Evolutionary conservation across 2,888 invertebrate species (phyloP).

Genomic region (Dione vanillae): DNA sequence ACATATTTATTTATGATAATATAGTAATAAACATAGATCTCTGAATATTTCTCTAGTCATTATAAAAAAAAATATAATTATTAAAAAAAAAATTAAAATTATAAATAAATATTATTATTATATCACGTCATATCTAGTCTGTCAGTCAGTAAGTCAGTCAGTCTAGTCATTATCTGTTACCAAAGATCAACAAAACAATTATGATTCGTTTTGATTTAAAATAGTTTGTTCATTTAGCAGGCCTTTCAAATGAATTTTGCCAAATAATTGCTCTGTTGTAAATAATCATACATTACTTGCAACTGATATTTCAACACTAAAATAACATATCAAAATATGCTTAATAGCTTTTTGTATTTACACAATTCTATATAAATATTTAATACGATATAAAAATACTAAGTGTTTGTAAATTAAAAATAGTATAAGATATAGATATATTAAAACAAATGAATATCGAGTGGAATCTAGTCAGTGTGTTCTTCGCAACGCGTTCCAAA

Average conservation of each 20-base stretch:
- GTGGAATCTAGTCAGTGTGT: slow-evolving; percentile 83
- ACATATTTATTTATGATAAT: neutral
- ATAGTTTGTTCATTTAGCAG: no score
- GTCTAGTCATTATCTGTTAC: slow-evolving; percentile 7
- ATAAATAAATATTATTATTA: no score
- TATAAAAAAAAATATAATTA: neutral
- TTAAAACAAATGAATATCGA: slow-evolving; percentile 55
- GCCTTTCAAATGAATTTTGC: neutral
- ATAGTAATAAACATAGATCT: neutral
- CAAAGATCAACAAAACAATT: slow-evolving; percentile 2
- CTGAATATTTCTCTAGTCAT: neutral
- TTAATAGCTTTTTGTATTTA: slow-evolving; percentile 5
- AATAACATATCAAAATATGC: slow-evolving; percentile 32
- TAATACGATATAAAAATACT: neutral
- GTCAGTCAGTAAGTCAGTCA: no score
- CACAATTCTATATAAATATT: neutral
- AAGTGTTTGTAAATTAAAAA: slow-evolving; percentile 18
- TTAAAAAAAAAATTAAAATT: no score
- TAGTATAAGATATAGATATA: slow-evolving; percentile 42
- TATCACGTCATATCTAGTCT: neutral
- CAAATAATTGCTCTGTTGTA: no score
- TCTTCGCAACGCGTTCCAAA: slow-evolving; percentile 81
- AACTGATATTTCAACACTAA: neutral
- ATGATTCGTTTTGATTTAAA: neutral
- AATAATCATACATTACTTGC: slow-evolving; percentile 25